Evolutionary conservation across 1,140 invertebrate genomes (phyloP).

Genomic region (Pseudomyrmex flavicornis): DNA sequence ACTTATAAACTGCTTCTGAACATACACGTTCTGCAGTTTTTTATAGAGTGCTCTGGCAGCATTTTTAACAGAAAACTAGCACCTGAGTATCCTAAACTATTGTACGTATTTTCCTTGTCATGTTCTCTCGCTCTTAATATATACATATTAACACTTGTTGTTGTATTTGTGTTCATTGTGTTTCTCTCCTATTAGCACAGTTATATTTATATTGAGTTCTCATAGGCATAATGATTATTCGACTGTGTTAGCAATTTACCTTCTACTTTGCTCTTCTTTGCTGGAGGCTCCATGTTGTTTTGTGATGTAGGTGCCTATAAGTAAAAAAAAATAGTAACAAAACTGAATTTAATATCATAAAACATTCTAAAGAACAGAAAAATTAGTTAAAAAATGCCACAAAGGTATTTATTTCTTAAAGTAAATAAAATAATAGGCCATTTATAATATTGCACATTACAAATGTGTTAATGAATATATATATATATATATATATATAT

Average conservation of each 20-base stretch:
- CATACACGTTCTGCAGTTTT: conserved; percentile 66
- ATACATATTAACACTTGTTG: conserved; percentile 75
- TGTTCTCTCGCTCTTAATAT: conserved; percentile 73
- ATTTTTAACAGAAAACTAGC: conserved; percentile 74
- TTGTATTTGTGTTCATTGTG: conserved; percentile 76
- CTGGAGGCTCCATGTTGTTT: conserved; percentile 78
- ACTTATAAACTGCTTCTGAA: conserved; percentile 72
- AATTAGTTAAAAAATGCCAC: not conserved
- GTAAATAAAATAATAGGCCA: not conserved
- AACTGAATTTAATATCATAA: not conserved
- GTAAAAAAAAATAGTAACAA: conserved; percentile 36
- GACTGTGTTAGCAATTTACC: conserved; percentile 81
- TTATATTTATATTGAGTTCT: conserved; percentile 68
- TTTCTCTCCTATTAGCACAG: conserved; percentile 77
- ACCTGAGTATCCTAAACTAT: conserved; percentile 74
- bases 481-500: too few species aligned
- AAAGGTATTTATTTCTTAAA: not conserved
- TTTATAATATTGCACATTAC: not conserved
- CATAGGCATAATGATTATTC: conserved; percentile 64
- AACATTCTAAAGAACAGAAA: not conserved
- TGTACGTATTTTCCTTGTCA: conserved; percentile 70
- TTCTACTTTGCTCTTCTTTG: conserved; percentile 81
- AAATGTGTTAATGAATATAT: too few species aligned
- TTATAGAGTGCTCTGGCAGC: conserved; percentile 68
- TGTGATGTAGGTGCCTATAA: conserved; percentile 72